Conservation (phyloP, 2,888 invertebrate species). For the Heliconius charithonia region DNA sequence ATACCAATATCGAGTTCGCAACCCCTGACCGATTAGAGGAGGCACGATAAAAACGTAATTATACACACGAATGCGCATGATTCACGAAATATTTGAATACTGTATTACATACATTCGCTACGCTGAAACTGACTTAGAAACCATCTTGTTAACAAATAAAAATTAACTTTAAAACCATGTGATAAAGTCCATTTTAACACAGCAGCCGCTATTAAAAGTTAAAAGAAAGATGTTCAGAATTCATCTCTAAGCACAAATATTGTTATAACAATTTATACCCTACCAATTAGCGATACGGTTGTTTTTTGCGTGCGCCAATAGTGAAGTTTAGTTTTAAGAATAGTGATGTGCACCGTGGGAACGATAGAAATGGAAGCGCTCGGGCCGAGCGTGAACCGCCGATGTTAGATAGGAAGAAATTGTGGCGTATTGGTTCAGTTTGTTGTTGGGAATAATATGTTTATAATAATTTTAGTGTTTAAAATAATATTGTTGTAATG, state of each 20-base stretch:
- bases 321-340: constrained; percentile 59
- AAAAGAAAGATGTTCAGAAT: constrained; percentile 59
- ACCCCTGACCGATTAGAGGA: constrained; percentile 68
- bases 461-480: constrained; percentile 44
- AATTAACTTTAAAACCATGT: constrained; percentile 37
- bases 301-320: constrained; percentile 51
- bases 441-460: constrained; percentile 50
- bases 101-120: constrained; percentile 65
- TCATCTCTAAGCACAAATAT: constrained; percentile 55
- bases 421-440: constrained; percentile 46
- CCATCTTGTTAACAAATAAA: constrained; percentile 45
- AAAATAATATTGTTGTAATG: constrained; percentile 41
- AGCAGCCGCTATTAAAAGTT: constrained; percentile 58
- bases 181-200: constrained; percentile 45
- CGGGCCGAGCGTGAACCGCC: constrained; percentile 67
- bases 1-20: constrained; percentile 49
- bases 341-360: constrained; percentile 78
- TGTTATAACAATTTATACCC: constrained; percentile 42
- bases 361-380: constrained; percentile 67
- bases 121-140: constrained; percentile 57
- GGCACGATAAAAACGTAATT: constrained; percentile 71
- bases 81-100: constrained; percentile 76
- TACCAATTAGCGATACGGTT: constrained; percentile 48
- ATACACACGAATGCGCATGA: constrained; percentile 75
- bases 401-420: constrained; percentile 65